A percentile compares a stretch with the other conserved stretches of the same genome.
phyloP scores from a whole-genome alignment of 2,888 invertebrate species.

The Ectemnius cavifrons region DNA sequence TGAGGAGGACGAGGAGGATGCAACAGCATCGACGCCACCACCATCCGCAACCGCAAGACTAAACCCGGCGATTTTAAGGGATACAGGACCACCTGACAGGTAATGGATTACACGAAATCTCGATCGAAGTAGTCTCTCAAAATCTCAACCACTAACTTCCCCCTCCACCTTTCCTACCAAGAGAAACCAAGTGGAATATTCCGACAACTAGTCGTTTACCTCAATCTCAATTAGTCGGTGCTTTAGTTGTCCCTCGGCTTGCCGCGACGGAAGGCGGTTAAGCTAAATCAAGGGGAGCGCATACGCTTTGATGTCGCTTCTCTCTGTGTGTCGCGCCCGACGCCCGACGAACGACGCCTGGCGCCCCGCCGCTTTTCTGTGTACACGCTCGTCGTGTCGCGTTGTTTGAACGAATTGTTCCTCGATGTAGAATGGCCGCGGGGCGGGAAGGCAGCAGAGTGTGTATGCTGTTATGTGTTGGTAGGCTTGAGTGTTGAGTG shows the following conservation, averaged over 20 bases:
- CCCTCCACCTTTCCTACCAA: no score
- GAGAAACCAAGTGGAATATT: conserved; percentile 29
- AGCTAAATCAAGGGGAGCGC: conserved; percentile 52
- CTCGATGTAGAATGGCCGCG: conserved; percentile 19
- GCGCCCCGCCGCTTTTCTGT: conserved; percentile 32
- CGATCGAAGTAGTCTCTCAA: no score
- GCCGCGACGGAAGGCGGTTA: conserved; percentile 41
- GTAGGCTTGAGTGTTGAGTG: no score
- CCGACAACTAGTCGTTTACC: conserved; percentile 36
- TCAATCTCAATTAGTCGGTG: conserved; percentile 47
- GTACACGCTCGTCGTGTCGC: conserved; percentile 38
- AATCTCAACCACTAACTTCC: background rate
- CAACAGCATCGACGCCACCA: conserved; percentile 68
- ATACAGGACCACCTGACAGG: conserved; percentile 74
- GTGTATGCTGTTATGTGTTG: no score
- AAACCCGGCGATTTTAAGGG: conserved; percentile 73
- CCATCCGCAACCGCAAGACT: conserved; percentile 71
- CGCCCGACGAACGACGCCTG: conserved; percentile 29
- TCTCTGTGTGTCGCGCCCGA: conserved; percentile 40
- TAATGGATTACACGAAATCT: conserved; percentile 31
- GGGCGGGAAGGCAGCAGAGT: background rate
- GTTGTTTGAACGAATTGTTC: conserved; percentile 68
- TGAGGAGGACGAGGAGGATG: conserved; percentile 74
- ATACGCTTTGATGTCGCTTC: conserved; percentile 58
- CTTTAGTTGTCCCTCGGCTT: conserved; percentile 22